These are phyloP conservation scores for Festucalex cinctus DNA, from an alignment of 2,113 vertebrate genomes.

Conservation along the genomic window DNA sequence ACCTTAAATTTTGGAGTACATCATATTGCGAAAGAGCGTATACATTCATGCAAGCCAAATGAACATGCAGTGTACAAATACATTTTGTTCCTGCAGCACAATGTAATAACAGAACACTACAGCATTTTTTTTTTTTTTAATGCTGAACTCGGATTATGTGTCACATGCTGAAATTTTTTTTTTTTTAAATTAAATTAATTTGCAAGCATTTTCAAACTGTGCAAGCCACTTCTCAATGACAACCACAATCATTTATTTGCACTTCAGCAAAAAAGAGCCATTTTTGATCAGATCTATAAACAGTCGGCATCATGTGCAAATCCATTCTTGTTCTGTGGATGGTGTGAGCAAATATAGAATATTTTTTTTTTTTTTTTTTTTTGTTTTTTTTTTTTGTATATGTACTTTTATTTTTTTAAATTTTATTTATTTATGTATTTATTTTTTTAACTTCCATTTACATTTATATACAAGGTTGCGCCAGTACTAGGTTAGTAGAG, in stretches of 20 bases:
- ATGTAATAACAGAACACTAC: not conserved
- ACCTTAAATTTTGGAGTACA: constrained; percentile 10
- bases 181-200: not conserved
- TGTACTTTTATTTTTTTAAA: too few relatives aligned
- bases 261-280: not conserved
- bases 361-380: too few relatives aligned
- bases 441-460: too few relatives aligned
- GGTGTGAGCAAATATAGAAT: constrained; percentile 24
- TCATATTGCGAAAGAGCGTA: not conserved
- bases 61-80: too few relatives aligned
- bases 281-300: constrained; percentile 27
- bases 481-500: not conserved
- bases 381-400: too few relatives aligned
- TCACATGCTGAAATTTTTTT: too few relatives aligned
- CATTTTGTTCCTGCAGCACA: not conserved
- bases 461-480: not conserved
- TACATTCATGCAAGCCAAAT: not conserved
- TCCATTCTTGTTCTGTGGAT: not conserved
- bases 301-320: constrained; percentile 17
- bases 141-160: not conserved
- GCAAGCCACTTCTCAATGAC: not conserved
- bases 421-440: too few relatives aligned
- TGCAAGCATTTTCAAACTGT: not conserved
- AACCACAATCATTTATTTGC: constrained; percentile 25
- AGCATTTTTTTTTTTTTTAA: not conserved